Evolutionary conservation across 2,113 vertebrate genomes (phyloP), one percentile per base, ranked within the genome.

Genomic region (Sinocyclocheilus rhinocerous): DNA sequence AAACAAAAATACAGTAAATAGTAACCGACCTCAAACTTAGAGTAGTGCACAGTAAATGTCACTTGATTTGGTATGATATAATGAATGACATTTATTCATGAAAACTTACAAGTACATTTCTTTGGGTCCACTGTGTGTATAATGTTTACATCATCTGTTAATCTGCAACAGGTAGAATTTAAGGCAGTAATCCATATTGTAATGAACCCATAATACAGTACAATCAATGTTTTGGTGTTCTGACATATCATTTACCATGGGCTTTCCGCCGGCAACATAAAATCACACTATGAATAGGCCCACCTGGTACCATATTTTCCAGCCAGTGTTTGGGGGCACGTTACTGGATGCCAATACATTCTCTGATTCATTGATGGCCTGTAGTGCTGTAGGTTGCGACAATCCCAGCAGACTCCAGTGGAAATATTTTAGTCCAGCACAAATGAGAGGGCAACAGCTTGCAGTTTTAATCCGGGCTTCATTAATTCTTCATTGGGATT

Each of bases 401-500:
- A 10, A 45, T 76, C 65, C 12, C 39, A 29, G 11, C 24, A 48
- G 36, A 59, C 29, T 33, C 39, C 80, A 55, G 42, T 42, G 52
- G 76, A 83, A 77, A 79, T 80, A 57, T 72, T 75, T 81, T 20
- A 73, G 18, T 45, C 4, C 76, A 36, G 61, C 45, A 76, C 50
- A 48, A 63, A 57, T 70, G 61, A 70, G 76, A 88, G 15, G 6
- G 29, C 65, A 89, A 85, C 89, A 84, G 86, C 72, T 86, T 88
- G 87, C 82, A 84, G 48, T 85, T 84, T 87, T 85, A 72, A 87
- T 78, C 72, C 18, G 36, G 67, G 61, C 63, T 90, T 85, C 48
- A 85, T 87, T 90, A 65, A 84, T 81, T 87, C 85, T 85, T 89
- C 81, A 85, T 84, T 85, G n/a, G 52, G 79, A 86, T 90, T 89